Evolutionary conservation across 2,113 vertebrate species (phyloP), one percentile per base, ranked within the genome.

Genomic region (Oreotragus oreotragus): DNA sequence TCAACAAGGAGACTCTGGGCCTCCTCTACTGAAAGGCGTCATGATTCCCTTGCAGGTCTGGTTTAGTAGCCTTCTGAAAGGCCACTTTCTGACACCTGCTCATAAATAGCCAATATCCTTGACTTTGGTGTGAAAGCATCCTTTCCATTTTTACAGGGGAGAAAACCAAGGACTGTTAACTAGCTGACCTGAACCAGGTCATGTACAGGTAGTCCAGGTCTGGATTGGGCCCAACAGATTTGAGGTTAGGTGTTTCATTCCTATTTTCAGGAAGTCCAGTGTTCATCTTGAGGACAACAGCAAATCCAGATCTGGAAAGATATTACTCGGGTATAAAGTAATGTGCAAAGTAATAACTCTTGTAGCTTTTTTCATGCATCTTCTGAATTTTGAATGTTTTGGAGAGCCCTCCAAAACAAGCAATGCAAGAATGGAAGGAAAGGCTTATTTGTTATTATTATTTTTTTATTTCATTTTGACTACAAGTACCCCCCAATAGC

Each of bases 381-480:
- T 53, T 97, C 91, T 86, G 58, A 92, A 87, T n/a, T 84, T 58
- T 39, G 62, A n/a, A 58, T 36, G 25, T 43, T 88, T 95, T 88
- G n/a, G 76, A 94, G 43, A 49, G 33, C 12, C 81, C n/a, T 39
- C 66, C 66, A 70, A 36, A 51, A 73, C 60, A 64, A 96, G 47
- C 33, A 93, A 76, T 13, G n/a, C 57, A 64, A 92, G 84, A 45
- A 85, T 64, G 45, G 25, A 88, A 57, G 70, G 57, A 92, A 95
- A 87, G 45, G 14, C 17, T 93, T 85, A 80, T 97, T 85, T 88
- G 30, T 55, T 64, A 23, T 36, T 60, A n/a, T 81, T 53, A 62
- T 90, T 89, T 51, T 91, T 92, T 94, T 43, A 12, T 76, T 95
- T 95, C 84, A n/a, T 62, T 89, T 87, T 94, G 45, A 43, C 28